Evolutionary conservation across 2,113 vertebrate genomes (phyloP).

Genomic region (Oryzias woworae): DNA sequence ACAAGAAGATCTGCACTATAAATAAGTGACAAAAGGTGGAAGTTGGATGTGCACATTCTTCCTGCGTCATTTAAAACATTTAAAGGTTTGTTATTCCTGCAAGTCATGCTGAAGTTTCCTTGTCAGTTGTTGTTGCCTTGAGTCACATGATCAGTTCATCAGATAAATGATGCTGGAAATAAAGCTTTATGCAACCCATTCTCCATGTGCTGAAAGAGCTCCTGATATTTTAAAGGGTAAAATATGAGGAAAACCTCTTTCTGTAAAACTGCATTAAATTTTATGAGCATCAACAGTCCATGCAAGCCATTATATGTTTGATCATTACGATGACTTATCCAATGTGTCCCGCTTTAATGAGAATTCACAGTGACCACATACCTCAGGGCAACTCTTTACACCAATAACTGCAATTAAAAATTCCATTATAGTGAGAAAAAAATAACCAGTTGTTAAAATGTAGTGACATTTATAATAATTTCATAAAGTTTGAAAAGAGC

Average conservation of each 20-base stretch:
- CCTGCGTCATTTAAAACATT: no score
- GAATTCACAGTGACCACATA: conserved; percentile 23
- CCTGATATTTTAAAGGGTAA: background rate
- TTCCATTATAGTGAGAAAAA: conserved; percentile 28
- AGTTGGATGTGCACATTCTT: no score
- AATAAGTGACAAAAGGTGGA: no score
- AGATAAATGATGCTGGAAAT: background rate
- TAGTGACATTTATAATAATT: conserved; percentile 51
- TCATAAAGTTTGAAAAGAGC: background rate
- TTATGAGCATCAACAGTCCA: conserved; percentile 3
- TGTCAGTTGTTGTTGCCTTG: background rate
- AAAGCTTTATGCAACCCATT: background rate
- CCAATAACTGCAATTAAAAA: conserved; percentile 53
- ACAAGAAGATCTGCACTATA: no score
- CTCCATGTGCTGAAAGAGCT: background rate
- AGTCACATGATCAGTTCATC: background rate
- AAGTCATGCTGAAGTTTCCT: background rate
- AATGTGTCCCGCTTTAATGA: conserved; percentile 23
- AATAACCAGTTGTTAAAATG: conserved; percentile 23
- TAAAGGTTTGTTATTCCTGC: background rate
- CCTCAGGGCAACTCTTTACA: conserved; percentile 30
- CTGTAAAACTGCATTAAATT: conserved; percentile 6
- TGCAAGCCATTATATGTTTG: conserved; percentile 20
- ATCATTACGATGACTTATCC: conserved; percentile 18
- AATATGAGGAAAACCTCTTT: background rate